phyloP scores from a whole-genome alignment of 2,113 vertebrate species.

The Spermophilus dauricus region DNA sequence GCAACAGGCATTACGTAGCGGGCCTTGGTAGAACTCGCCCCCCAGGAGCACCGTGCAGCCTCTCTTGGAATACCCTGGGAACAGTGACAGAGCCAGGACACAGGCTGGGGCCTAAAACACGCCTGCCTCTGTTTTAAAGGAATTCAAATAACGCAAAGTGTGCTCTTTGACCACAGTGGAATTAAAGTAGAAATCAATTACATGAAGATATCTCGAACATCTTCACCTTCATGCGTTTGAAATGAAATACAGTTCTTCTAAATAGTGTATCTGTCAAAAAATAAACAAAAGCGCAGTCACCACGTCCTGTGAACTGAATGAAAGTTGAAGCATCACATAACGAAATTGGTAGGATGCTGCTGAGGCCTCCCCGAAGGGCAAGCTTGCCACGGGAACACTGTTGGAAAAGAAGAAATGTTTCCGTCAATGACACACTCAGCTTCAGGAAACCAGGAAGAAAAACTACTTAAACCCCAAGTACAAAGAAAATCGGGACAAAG shows the following conservation, averaged over 20 bases:
- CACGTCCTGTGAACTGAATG: background rate
- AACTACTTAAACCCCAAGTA: background rate
- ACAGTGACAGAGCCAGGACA: background rate
- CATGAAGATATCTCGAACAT: background rate
- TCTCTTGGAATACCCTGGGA: too few relatives aligned
- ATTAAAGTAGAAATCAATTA: background rate
- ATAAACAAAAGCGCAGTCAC: background rate
- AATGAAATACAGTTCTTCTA: background rate
- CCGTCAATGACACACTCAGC: accelerated
- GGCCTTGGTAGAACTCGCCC: background rate
- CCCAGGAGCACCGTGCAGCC: too few relatives aligned
- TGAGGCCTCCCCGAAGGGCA: background rate
- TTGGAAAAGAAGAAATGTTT: too few relatives aligned
- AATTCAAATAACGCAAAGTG: background rate
- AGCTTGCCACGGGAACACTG: background rate
- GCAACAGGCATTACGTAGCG: too few relatives aligned
- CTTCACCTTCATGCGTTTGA: background rate
- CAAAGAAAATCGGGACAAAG: background rate
- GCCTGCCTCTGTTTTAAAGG: too few relatives aligned
- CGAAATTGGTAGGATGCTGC: background rate
- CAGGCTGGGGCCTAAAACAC: too few relatives aligned
- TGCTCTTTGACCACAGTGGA: background rate
- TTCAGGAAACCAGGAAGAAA: background rate
- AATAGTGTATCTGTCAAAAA: background rate
- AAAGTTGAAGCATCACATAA: background rate